phyloP scores from a whole-genome alignment of 1,140 invertebrate genomes.

The Drosophila persimilis region DNA sequence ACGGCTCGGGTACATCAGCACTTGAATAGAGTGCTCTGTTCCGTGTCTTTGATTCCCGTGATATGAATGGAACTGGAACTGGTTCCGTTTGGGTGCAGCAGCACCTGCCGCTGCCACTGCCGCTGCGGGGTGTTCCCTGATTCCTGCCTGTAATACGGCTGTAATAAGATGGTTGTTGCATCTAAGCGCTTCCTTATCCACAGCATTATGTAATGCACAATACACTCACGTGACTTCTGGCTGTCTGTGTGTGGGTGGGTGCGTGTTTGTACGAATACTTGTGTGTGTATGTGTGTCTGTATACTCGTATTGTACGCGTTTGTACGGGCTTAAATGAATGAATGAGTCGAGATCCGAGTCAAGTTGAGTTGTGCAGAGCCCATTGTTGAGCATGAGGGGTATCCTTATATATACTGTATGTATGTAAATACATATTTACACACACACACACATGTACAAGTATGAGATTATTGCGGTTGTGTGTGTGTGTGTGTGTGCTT shows the following conservation, averaged over 20 bases:
- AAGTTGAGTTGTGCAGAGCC: constrained; percentile 57
- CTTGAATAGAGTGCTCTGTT: no score
- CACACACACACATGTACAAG: constrained; percentile 2
- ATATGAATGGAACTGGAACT: constrained; percentile 60
- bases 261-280: constrained; percentile 55
- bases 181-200: constrained; percentile 65
- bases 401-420: background rate
- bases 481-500: constrained; percentile 35
- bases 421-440: background rate
- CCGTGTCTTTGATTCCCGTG: background rate
- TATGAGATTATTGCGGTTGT: constrained; percentile 36
- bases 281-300: no score
- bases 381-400: constrained; percentile 67
- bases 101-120: background rate
- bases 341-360: constrained; percentile 59
- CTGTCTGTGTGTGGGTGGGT: constrained; percentile 17
- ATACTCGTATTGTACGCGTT: no score
- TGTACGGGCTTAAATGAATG: constrained; percentile 46
- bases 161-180: constrained; percentile 74
- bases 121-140: constrained; percentile 6
- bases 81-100: constrained; percentile 43
- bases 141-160: no score
- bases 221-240: constrained; percentile 25
- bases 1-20: no score
- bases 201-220: constrained; percentile 63